These are phyloP conservation scores for Portunus trituberculatus DNA, from an alignment of 1,140 invertebrate genomes.

Conservation along the genomic window DNA sequence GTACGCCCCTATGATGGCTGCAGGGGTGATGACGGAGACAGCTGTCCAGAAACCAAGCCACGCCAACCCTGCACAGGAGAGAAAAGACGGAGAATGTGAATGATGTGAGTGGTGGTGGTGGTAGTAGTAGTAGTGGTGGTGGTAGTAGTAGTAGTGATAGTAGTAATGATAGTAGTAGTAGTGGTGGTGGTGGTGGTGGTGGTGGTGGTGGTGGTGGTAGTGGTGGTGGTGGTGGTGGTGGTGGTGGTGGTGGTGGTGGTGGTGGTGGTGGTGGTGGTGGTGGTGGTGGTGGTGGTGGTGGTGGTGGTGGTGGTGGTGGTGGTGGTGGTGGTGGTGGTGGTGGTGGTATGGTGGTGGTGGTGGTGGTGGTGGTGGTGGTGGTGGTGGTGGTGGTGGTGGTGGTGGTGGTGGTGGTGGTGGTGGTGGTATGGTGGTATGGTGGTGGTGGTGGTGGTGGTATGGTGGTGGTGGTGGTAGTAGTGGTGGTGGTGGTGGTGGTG, in stretches of 20 bases:
- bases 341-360: too few species aligned
- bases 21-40: slow-evolving; percentile 34
- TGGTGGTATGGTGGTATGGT: not conserved
- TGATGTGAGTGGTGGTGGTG: not conserved
- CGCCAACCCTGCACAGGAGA: slow-evolving; percentile 20
- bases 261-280: too few species aligned
- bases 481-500: not conserved
- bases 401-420: not conserved
- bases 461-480: not conserved
- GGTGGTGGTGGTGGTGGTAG: not conserved
- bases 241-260: too few species aligned
- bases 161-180: not conserved
- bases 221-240: not conserved
- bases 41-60: slow-evolving; percentile 41
- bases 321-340: too few species aligned
- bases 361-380: not conserved
- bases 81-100: not conserved
- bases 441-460: not conserved
- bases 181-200: not conserved
- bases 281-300: too few species aligned
- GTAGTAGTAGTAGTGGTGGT: not conserved
- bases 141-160: not conserved
- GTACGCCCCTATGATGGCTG: slow-evolving; percentile 48
- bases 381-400: not conserved
- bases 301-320: not conserved